Conservation (phyloP, 2,888 invertebrate species). For the Lasioglossum malachurum region DNA sequence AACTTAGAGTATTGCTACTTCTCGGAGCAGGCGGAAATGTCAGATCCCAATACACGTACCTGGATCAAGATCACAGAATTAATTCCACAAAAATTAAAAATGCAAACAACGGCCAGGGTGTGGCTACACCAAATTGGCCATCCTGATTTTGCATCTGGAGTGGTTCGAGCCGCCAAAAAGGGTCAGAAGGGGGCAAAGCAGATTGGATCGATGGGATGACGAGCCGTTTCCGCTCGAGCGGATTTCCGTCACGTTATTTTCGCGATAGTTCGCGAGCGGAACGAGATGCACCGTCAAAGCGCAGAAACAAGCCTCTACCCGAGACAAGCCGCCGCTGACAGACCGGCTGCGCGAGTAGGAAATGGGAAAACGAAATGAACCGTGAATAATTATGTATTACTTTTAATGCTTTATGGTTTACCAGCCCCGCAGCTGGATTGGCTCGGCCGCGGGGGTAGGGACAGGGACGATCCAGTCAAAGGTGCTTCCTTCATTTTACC, state of each 20-base stretch:
- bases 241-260: constrained; percentile 70
- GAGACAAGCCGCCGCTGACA: constrained; percentile 53
- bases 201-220: constrained; percentile 61
- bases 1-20: too few species aligned
- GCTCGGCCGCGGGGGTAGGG: constrained; percentile 21
- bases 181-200: not conserved
- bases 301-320: constrained; percentile 59
- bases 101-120: not conserved
- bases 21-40: too few species aligned
- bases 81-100: not conserved
- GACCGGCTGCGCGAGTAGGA: constrained; percentile 67
- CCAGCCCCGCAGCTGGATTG: constrained; percentile 32
- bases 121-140: not conserved
- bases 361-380: constrained; percentile 80
- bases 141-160: not conserved
- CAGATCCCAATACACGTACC: too few species aligned
- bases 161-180: not conserved
- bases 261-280: constrained; percentile 65
- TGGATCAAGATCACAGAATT: not conserved
- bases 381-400: constrained; percentile 79
- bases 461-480: constrained; percentile 72
- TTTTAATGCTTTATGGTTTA: constrained; percentile 73
- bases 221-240: constrained; percentile 65
- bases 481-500: constrained; percentile 75
- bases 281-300: constrained; percentile 68